A percentile compares a stretch with the other conserved stretches of the same genome.
phyloP scores from a whole-genome alignment of 2,888 invertebrate genomes.

The Lithophane socia region DNA sequence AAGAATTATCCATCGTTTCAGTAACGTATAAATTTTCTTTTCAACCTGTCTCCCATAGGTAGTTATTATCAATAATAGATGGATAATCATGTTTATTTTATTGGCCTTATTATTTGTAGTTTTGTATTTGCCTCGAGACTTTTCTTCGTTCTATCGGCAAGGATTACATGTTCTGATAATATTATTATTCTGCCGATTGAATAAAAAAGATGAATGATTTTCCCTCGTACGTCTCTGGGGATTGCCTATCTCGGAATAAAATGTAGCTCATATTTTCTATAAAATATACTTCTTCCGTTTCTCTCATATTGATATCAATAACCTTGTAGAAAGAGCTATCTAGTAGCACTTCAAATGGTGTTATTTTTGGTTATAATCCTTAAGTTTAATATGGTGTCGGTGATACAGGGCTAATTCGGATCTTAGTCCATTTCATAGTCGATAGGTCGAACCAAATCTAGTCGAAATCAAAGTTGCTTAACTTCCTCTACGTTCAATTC shows the following conservation, averaged over 20 bases:
- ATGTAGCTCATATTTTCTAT: constrained; percentile 57
- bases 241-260: constrained; percentile 62
- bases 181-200: constrained; percentile 62
- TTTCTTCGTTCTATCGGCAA: constrained; percentile 31
- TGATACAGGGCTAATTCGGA: background rate
- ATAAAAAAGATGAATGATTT: constrained; percentile 63
- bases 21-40: background rate
- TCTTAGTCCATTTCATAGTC: background rate
- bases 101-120: constrained; percentile 26
- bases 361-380: background rate
- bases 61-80: constrained; percentile 1
- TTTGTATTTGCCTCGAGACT: constrained; percentile 29
- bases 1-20: background rate
- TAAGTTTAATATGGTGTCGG: background rate
- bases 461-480: background rate
- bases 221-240: constrained; percentile 52
- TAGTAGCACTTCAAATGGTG: background rate
- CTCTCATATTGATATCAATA: constrained; percentile 40
- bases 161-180: constrained; percentile 56
- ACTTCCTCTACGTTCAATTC: background rate
- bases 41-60: too few species aligned
- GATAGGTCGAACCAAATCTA: background rate
- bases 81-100: constrained; percentile 33
- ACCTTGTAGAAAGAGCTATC: constrained; percentile 21
- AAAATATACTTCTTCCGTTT: constrained; percentile 46